Percentiles rank a stretch among this genome's conserved stretches.
phyloP scores from a whole-genome alignment of 2,797 vertebrate species.

The Bothrops alternatus region DNA sequence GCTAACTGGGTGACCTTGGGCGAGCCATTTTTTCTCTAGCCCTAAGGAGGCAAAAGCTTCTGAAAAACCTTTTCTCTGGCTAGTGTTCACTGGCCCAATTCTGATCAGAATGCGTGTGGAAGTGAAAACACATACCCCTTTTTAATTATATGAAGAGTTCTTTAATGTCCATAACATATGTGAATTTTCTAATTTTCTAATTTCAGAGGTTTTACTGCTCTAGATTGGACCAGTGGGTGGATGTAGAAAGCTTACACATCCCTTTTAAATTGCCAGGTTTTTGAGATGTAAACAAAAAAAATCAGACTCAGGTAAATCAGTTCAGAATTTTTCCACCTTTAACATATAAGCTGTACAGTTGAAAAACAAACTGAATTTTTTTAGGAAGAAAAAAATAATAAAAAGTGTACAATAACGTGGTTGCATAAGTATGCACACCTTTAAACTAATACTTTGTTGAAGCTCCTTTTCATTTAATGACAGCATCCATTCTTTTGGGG shows the following conservation, averaged over 20 bases:
- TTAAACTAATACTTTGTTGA: not conserved
- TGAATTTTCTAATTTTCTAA: not conserved
- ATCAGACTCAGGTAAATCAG: not conserved
- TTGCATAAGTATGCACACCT: not conserved
- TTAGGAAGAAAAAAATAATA: too few relatives aligned
- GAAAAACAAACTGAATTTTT: not conserved
- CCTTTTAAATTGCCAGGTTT: not conserved
- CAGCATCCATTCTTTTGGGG: not conserved
- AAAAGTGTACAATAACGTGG: not conserved
- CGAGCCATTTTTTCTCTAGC: not conserved
- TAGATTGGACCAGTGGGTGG: not conserved
- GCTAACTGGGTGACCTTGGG: not conserved
- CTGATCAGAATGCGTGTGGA: not conserved
- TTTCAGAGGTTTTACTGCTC: not conserved
- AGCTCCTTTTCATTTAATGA: not conserved
- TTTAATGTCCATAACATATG: not conserved
- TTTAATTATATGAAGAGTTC: not conserved
- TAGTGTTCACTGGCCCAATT: not conserved
- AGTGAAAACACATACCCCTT: not conserved
- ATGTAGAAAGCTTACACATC: not conserved
- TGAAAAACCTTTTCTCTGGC: not conserved
- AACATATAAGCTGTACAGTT: not conserved
- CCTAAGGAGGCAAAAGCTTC: not conserved
- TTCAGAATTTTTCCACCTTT: not conserved
- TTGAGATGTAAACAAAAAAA: not conserved